These are phyloP conservation scores for Passerculus sandwichensis DNA, from an alignment of 2,797 vertebrate genomes.

Conservation along the genomic window DNA sequence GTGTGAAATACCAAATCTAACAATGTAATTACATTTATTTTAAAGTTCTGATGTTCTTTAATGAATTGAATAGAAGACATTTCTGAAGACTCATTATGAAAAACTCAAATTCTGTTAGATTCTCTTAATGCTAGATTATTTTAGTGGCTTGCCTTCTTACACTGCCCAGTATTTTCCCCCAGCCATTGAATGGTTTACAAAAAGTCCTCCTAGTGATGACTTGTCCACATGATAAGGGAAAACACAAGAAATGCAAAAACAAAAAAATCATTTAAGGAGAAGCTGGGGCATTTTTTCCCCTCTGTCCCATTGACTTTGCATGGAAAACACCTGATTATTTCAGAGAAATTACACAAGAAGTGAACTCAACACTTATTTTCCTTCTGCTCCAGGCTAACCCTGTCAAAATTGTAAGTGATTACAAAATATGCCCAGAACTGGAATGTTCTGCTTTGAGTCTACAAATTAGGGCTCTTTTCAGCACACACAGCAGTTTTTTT, in stretches of 20 bases:
- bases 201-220: neutral
- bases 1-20: neutral
- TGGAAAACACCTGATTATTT: slow-evolving; percentile 4
- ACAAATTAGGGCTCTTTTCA: slow-evolving; percentile 23
- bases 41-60: neutral
- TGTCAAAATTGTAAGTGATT: slow-evolving; percentile 23
- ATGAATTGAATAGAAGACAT: neutral
- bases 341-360: neutral
- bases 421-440: neutral
- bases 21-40: neutral
- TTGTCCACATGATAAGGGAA: neutral
- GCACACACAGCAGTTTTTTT: neutral
- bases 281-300: rapidly evolving
- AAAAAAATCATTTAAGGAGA: neutral
- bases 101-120: neutral
- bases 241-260: neutral
- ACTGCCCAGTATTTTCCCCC: neutral
- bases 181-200: rapidly evolving
- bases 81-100: neutral
- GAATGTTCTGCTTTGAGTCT: neutral
- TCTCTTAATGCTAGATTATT: neutral
- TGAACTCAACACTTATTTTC: neutral
- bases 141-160: neutral
- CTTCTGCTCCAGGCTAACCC: slow-evolving; percentile 31
- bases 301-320: neutral